Evolutionary conservation across 1,140 invertebrate species (phyloP).

Genomic region (Battus philenor): DNA sequence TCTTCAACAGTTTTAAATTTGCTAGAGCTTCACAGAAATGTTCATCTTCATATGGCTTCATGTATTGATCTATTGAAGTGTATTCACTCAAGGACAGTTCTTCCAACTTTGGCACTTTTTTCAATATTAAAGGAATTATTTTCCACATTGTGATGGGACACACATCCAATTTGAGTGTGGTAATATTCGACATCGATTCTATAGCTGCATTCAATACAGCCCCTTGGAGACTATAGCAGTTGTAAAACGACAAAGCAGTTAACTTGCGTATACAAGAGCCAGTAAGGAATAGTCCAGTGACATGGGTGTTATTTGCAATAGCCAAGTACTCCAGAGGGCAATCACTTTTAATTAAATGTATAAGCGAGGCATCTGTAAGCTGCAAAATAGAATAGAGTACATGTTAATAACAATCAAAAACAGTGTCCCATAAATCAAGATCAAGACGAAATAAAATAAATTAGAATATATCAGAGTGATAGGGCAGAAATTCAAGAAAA

Average conservation of each 20-base stretch:
- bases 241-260: conserved; percentile 54
- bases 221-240: conserved; percentile 61
- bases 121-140: conserved; percentile 49
- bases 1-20: conserved; percentile 40
- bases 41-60: conserved; percentile 25
- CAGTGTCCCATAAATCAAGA: too few relatives aligned
- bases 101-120: conserved; percentile 46
- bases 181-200: conserved; percentile 44
- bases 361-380: conserved; percentile 57
- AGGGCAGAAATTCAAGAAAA: conserved; percentile 13
- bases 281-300: conserved; percentile 60
- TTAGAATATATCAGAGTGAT: too few relatives aligned
- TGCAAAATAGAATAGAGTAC: conserved; percentile 44
- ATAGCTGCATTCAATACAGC: conserved; percentile 47
- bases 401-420: too few relatives aligned
- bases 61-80: conserved; percentile 30
- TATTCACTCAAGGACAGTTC: conserved; percentile 66
- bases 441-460: too few relatives aligned
- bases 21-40: conserved; percentile 43
- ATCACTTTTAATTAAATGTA: conserved; percentile 51
- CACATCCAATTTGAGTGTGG: conserved; percentile 51
- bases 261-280: conserved; percentile 38
- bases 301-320: conserved; percentile 55
- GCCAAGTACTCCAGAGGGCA: conserved; percentile 53
- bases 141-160: conserved; percentile 52